phyloP scores from a whole-genome alignment of 92 coral and sea anemone species.

The Epizoanthus rinbou region DNA sequence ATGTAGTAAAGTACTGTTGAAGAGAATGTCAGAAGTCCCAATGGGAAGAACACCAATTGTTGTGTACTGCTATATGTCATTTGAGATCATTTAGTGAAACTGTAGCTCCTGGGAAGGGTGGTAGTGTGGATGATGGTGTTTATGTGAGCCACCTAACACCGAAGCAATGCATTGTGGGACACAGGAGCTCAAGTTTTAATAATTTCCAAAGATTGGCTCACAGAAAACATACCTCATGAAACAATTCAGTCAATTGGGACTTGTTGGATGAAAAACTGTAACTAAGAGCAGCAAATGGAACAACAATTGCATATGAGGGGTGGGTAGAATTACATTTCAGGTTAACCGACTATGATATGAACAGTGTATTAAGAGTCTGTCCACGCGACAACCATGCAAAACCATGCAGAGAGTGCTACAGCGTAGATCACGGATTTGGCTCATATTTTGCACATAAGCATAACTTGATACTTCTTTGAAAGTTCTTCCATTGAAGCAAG shows the following conservation, averaged over 20 bases:
- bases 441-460: too few species aligned
- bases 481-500: too few species aligned
- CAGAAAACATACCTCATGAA: slow-evolving; percentile 48
- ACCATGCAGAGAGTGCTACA: too few species aligned
- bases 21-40: slow-evolving; percentile 45
- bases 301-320: slow-evolving; percentile 50
- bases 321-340: slow-evolving; percentile 57
- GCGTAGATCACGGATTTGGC: too few species aligned
- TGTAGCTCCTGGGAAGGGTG: slow-evolving; percentile 32
- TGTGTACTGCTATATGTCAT: slow-evolving; percentile 35
- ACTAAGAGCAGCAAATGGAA: slow-evolving; percentile 59
- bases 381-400: too few species aligned
- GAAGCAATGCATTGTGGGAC: slow-evolving; percentile 72
- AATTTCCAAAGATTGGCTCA: slow-evolving; percentile 54
- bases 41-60: slow-evolving; percentile 42
- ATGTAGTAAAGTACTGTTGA: slow-evolving; percentile 51
- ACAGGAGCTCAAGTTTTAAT: slow-evolving; percentile 74
- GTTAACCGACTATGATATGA: slow-evolving; percentile 21
- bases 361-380: not conserved
- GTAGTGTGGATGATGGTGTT: slow-evolving; percentile 37
- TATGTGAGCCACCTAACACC: slow-evolving; percentile 78
- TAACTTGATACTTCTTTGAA: too few species aligned
- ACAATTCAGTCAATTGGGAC: slow-evolving; percentile 45
- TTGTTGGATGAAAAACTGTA: slow-evolving; percentile 46
- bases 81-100: slow-evolving; percentile 21